Conservation (phyloP, 2,113 vertebrate genomes). For the Lampris megalopsis region DNA sequence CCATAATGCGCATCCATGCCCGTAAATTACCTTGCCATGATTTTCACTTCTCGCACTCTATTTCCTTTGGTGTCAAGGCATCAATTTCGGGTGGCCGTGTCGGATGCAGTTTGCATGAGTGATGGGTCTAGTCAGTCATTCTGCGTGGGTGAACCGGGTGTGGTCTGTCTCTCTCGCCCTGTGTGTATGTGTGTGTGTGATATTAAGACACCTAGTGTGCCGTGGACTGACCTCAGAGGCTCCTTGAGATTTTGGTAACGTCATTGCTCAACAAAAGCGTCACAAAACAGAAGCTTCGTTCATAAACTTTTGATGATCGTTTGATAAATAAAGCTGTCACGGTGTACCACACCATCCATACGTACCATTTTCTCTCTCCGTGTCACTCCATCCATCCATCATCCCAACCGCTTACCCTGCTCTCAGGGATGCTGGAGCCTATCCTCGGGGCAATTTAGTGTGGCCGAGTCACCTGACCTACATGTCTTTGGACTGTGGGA, state of each 20-base stretch:
- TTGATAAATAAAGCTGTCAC: no score
- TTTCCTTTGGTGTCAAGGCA: conserved; percentile 44
- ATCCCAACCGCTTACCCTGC: no score
- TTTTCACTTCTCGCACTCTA: conserved; percentile 42
- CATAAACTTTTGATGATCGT: no score
- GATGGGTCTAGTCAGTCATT: conserved; percentile 20
- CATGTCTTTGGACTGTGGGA: no score
- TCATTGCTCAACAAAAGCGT: no score
- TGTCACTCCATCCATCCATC: no score
- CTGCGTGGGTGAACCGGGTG: conserved; percentile 14
- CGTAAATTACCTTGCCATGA: conserved; percentile 36
- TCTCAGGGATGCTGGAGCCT: no score
- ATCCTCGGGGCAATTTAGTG: no score
- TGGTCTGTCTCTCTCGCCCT: background rate
- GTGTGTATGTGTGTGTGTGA: background rate
- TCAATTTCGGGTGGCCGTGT: conserved; percentile 47
- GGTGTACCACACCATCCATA: no score
- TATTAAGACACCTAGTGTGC: conserved; percentile 7
- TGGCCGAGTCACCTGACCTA: no score
- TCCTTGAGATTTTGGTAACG: background rate
- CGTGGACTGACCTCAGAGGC: background rate
- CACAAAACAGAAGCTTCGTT: no score
- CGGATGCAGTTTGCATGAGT: conserved; percentile 49
- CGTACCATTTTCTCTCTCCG: no score
- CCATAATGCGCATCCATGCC: conserved; percentile 29